Percentiles rank a stretch among this genome's conserved stretches.
These are phyloP conservation scores for Oxyscelio sp. DNA, from an alignment of 2,888 invertebrate genomes.

Conservation along the genomic window DNA sequence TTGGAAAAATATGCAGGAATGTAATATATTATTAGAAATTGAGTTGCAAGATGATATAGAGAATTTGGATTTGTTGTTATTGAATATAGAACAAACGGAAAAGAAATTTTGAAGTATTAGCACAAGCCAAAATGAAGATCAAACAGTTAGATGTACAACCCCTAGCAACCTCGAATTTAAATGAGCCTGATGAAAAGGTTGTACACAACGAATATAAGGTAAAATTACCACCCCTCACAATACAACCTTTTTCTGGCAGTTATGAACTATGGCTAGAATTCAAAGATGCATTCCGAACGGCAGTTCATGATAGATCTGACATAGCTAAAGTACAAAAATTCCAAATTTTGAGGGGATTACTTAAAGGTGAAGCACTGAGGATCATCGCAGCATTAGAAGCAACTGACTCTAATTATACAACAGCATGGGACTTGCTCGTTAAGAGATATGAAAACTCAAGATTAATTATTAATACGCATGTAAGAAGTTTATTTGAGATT, in stretches of 20 bases:
- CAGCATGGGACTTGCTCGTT: slow-evolving; percentile 27
- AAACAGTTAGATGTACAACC: background rate
- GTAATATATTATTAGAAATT: slow-evolving; percentile 5
- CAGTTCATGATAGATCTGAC: slow-evolving; percentile 5
- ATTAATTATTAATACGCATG: slow-evolving; percentile 28
- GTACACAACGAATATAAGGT: background rate
- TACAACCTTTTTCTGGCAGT: slow-evolving; percentile 18
- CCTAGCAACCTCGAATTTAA: too few species aligned
- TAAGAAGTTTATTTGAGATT: slow-evolving; percentile 22
- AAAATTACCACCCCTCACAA: slow-evolving; percentile 11
- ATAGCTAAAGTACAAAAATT: slow-evolving; percentile 24
- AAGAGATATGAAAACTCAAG: slow-evolving; percentile 10
- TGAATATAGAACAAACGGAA: background rate
- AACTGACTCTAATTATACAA: slow-evolving; percentile 13
- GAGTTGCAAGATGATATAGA: slow-evolving; percentile 1
- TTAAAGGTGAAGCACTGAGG: slow-evolving; percentile 16
- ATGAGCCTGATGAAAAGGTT: background rate
- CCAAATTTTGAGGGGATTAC: background rate
- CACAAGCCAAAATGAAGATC: background rate
- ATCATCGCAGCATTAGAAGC: slow-evolving; percentile 18
- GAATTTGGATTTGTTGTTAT: background rate
- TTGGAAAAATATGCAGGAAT: slow-evolving; percentile 3
- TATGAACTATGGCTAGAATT: slow-evolving; percentile 17
- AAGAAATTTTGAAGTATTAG: slow-evolving; percentile 2
- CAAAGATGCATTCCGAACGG: background rate